phyloP scores from a whole-genome alignment of 2,113 vertebrate species.

The Daubentonia madagascariensis region DNA sequence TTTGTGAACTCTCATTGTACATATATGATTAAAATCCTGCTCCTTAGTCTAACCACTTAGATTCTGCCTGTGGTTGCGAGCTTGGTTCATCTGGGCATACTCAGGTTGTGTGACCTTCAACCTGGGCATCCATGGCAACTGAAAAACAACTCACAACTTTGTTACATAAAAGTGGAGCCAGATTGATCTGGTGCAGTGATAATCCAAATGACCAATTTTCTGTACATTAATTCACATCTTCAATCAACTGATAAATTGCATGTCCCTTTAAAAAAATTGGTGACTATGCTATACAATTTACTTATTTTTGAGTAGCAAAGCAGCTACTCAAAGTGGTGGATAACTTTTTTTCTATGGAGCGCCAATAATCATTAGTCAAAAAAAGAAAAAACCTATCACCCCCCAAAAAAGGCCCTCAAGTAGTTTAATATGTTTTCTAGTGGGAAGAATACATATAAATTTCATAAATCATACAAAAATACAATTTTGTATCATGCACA shows the following conservation, averaged over 20 bases:
- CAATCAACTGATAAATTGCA: not conserved
- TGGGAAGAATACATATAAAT: not conserved
- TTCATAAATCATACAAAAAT: not conserved
- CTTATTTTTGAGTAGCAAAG: not conserved
- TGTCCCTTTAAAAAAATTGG: slow-evolving; percentile 2
- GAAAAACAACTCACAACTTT: no score
- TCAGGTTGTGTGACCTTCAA: no score
- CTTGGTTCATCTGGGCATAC: no score
- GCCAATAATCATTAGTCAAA: not conserved
- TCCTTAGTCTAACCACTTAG: no score
- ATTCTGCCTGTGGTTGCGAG: no score
- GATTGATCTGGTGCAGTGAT: no score
- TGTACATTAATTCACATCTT: not conserved
- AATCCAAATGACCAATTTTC: not conserved
- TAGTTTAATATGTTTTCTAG: not conserved
- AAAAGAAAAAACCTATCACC: not conserved
- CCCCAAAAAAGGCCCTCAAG: not conserved
- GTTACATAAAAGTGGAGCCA: no score
- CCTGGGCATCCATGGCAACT: no score
- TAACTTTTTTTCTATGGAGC: not conserved
- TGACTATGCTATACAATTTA: not conserved
- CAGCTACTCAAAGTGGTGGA: not conserved
- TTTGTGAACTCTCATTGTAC: not conserved
- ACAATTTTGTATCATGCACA: not conserved
- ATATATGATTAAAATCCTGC: not conserved